Base-by-base conservation (phyloP, 2,113 vertebrate species). In the Myodes glareolus region DNA sequence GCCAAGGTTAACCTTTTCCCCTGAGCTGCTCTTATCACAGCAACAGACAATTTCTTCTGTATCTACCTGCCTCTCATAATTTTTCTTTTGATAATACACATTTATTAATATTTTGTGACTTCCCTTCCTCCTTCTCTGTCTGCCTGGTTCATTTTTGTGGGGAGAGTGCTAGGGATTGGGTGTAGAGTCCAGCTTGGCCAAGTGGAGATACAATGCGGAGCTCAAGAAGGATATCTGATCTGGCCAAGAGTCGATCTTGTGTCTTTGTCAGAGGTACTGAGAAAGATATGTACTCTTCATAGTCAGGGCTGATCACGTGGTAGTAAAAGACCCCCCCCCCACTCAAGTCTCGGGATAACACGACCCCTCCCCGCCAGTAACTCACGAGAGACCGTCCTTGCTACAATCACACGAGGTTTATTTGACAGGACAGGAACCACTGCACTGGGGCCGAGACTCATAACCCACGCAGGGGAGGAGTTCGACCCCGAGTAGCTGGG, bases 1-100 rank as follows among this genome's bases (percentile, higher is more conserved):
- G 55, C 36, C 23, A 82, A 61, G 61, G 55, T 61, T 25, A 82
- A 14, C 36, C 36, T 82, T 61, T 61, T 12, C 14, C 50, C 21
- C 12, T 27, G 80, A 61, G 80, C 27, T 82, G 80, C 80, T 82
- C n/a, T 82, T 61, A 27, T n/a, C 80, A 58, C 14, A 82, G 23
- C 36, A 39, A 52, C 13, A n/a, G 6, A 50, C 31, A 72, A 70
- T n/a, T 82, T 84, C 6, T 50, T 39, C 88, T 92, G 36, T n/a
- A 91, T 91, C 75, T 65, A 55, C 25, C 87, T 90, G 65, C 16
- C 25, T 97, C 86, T 92, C 61, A 82, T 72, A 85, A 91, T 33
- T 42, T 55, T 42, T 91, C 14, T 94, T 52, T 63, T 67, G 39
- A 9, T 75, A 92, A 73, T 78, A 92, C 82, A 81, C 9, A 58